Base-by-base conservation (phyloP, 2,113 vertebrate genomes). In the Helogale parvula region DNA sequence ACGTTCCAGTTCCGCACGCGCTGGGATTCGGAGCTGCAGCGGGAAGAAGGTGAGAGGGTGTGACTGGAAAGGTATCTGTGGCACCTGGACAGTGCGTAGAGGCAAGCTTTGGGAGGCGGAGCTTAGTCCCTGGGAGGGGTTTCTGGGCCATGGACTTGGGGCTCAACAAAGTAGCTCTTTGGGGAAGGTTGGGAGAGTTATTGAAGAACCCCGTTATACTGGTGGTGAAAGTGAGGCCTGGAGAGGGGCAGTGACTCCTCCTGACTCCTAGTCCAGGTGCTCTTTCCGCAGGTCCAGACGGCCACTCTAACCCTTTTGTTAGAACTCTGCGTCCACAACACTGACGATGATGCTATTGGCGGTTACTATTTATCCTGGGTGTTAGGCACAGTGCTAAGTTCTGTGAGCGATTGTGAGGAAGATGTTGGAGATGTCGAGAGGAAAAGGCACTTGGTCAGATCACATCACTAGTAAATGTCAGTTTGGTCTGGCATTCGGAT, bases 1-100 rank as follows among this genome's bases (percentile, higher is more conserved):
- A 99, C 99, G 57, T 99, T 99, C 98, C 99, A 99, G 98, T 99
- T 99, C 98, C 99, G 99, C 74, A 99, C 99, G 35, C 98, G 99
- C 25, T 99, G 99, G 99, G 99, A 99, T 54, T 99, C 98, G 1
- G 99, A 99, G 84, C 97, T 98, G 82, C 98, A 98, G 86, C 98
- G 98, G 92, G 98, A 98, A 89, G 99, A 98, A 98, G 99, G 99
- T 99, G 94, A 97, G 97, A 31, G 87, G 41, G 15, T 7, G 15
- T 8, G 31, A 8, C 69, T 3, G 57, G 50, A 10, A 77, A 29
- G 68, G 29, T 9, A 7, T 7, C 45, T 3, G 60, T 31, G 81
- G 52, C 85, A 52, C 97, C 77, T 66, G 52, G 80, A 9, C 7
- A 19, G 4, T 15, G 63, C 35, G 38, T 16, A 35, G 47, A 27